phyloP scores from a whole-genome alignment of 2,113 vertebrate species.

The Pundamilia nyererei region DNA sequence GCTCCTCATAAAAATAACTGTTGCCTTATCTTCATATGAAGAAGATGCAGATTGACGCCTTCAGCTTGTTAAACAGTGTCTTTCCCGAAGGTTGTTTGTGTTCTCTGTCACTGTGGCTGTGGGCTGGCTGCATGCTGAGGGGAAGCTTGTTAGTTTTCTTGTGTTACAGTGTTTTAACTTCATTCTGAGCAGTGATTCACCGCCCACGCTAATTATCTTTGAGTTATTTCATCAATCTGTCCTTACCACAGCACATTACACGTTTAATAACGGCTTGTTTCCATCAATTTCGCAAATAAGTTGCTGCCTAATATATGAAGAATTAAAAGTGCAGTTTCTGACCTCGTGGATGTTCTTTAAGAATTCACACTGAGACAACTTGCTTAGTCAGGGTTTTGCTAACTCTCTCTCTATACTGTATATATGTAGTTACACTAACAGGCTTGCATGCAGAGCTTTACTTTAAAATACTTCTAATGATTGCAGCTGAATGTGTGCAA shows the following conservation, averaged over 20 bases:
- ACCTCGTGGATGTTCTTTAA: background rate
- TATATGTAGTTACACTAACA: background rate
- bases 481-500: background rate
- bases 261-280: background rate
- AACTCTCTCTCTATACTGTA: background rate
- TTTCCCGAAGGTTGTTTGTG: slow-evolving; percentile 32
- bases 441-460: background rate
- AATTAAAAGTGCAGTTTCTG: background rate
- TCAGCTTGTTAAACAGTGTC: background rate
- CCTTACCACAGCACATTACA: background rate
- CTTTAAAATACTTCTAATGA: background rate
- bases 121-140: slow-evolving; percentile 8
- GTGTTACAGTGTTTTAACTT: background rate
- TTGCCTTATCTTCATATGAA: background rate
- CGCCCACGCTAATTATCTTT: background rate
- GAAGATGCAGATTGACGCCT: background rate
- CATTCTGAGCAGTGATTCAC: slow-evolving; percentile 2
- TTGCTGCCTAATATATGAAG: background rate
- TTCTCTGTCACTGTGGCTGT: background rate
- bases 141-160: slow-evolving; percentile 19
- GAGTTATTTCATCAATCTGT: slow-evolving; percentile 21
- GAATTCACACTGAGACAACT: background rate
- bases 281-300: background rate
- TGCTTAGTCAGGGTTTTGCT: background rate
- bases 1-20: background rate